Conservation (phyloP, 2,797 vertebrate genomes). For the Xyrichtys novacula region DNA sequence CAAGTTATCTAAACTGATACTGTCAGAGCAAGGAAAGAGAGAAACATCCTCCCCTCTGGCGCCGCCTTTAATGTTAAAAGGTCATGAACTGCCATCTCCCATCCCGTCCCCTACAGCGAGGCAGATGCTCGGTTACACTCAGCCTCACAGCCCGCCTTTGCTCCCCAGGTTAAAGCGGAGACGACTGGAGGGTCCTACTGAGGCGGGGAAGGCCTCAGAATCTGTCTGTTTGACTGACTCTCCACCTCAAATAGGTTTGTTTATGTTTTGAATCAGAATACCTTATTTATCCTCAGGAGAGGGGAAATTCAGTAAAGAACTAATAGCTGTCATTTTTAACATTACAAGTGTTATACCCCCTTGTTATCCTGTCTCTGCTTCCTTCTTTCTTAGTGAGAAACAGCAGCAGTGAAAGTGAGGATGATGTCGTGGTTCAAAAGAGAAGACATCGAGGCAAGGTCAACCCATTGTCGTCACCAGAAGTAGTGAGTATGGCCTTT, state of each 20-base stretch:
- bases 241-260: constrained; percentile 65
- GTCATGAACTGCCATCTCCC: constrained; percentile 58
- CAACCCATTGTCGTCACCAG: constrained; percentile 75
- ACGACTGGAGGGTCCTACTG: background rate
- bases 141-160: constrained; percentile 3
- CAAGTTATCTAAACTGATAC: constrained; percentile 33
- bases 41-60: background rate
- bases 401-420: constrained; percentile 79
- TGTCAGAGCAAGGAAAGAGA: background rate
- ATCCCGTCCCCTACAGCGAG: constrained; percentile 36
- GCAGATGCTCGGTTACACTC: constrained; percentile 3
- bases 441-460: constrained; percentile 53
- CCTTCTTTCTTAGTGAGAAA: constrained; percentile 39
- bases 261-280: background rate
- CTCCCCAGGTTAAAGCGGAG: constrained; percentile 31
- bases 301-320: too few relatives aligned
- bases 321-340: background rate
- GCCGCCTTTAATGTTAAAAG: constrained; percentile 33
- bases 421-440: constrained; percentile 69
- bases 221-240: background rate
- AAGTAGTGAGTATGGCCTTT: constrained; percentile 57
- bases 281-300: too few relatives aligned
- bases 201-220: background rate
- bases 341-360: background rate
- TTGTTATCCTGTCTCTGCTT: background rate